Evolutionary conservation across 2,888 invertebrate genomes (phyloP).

Genomic region (Amblyjoppa proteus): DNA sequence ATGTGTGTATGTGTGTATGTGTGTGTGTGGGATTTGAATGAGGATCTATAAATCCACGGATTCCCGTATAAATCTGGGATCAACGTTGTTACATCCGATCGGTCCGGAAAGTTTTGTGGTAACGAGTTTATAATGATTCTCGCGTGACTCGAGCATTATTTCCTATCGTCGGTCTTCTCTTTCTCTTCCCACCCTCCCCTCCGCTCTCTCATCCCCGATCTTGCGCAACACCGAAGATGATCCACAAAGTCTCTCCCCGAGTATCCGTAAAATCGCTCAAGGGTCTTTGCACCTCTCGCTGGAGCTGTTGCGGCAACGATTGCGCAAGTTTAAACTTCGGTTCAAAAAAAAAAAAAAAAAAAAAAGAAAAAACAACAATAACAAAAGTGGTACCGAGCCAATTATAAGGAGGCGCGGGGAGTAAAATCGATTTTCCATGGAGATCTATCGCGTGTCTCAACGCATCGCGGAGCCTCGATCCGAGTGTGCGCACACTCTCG

Average conservation of each 20-base stretch:
- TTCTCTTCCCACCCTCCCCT: background rate
- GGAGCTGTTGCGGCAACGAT: background rate
- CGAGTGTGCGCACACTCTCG: conserved; percentile 28
- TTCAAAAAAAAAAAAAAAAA: background rate
- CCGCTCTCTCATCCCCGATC: background rate
- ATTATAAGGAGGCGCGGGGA: conserved; percentile 40
- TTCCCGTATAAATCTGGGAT: conserved; percentile 30
- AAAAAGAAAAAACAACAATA: background rate
- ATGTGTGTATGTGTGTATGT: too few species aligned
- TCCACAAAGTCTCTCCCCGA: conserved; percentile 25
- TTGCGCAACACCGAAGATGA: conserved; percentile 51
- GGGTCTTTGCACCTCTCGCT: background rate
- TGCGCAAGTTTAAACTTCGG: background rate
- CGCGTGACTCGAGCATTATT: conserved; percentile 48
- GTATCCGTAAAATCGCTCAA: background rate
- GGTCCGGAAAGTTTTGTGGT: conserved; percentile 46
- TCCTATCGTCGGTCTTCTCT: conserved; percentile 21
- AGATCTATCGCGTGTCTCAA: conserved; percentile 57
- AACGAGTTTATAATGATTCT: conserved; percentile 61
- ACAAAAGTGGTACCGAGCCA: conserved; percentile 44
- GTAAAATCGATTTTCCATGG: conserved; percentile 58
- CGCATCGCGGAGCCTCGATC: conserved; percentile 38
- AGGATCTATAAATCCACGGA: conserved; percentile 1
- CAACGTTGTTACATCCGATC: conserved; percentile 34
- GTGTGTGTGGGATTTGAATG: background rate